Evolutionary conservation across 2,888 invertebrate genomes (phyloP).

Genomic region (Cyclophora albipunctata): DNA sequence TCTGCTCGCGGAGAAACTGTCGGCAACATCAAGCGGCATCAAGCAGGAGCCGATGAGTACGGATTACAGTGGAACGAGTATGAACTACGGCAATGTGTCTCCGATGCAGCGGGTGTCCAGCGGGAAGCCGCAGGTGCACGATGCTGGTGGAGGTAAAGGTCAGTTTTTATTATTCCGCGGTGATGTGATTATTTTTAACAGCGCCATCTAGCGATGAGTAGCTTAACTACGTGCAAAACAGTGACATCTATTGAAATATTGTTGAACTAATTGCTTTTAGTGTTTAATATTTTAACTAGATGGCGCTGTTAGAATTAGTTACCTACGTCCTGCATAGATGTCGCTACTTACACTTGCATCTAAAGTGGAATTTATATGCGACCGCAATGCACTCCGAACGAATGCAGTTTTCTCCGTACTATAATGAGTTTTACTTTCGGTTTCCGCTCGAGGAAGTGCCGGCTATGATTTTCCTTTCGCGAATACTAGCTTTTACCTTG

Average conservation of each 20-base stretch:
- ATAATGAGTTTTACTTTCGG: constrained; percentile 60
- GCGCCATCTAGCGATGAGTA: constrained; percentile 14
- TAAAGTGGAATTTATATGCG: constrained; percentile 3
- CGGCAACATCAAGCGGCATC: constrained; percentile 83
- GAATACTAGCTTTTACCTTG: constrained; percentile 58
- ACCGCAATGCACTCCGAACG: constrained; percentile 11
- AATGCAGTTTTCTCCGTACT: constrained; percentile 58
- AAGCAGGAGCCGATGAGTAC: constrained; percentile 71
- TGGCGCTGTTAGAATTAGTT: constrained; percentile 28
- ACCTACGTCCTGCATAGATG: constrained; percentile 30
- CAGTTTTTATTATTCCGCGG: constrained; percentile 29
- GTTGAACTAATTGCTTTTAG: background rate
- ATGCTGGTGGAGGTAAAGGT: constrained; percentile 76
- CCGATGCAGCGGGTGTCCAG: constrained; percentile 73
- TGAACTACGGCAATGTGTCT: constrained; percentile 69
- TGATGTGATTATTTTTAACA: background rate
- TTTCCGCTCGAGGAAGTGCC: constrained; percentile 70
- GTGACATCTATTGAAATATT: background rate
- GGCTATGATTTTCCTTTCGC: constrained; percentile 61
- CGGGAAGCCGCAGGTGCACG: constrained; percentile 69
- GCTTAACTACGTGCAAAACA: constrained; percentile 2
- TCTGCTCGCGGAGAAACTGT: constrained; percentile 86
- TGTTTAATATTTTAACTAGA: constrained; percentile 24
- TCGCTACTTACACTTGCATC: constrained; percentile 23
- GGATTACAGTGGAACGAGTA: constrained; percentile 67